Evolutionary conservation across 2,797 vertebrate species (phyloP), one percentile per base, ranked within the genome.

Genomic region (Acanthiza pusilla): DNA sequence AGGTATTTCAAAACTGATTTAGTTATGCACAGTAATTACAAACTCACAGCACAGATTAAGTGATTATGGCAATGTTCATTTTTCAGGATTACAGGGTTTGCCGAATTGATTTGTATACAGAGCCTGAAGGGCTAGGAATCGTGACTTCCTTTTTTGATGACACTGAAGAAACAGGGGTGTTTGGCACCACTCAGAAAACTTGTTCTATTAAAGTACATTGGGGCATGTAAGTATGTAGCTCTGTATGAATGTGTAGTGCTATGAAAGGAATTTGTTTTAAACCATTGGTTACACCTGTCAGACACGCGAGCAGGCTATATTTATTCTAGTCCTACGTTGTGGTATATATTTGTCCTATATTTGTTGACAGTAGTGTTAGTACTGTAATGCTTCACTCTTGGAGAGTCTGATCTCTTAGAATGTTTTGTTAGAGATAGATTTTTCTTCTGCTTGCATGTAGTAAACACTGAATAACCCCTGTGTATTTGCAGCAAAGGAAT

Each of bases 191-290:
- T 25, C 98, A 98, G 94, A 98, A 98, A 94, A 99, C 99, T 4
- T 98, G 98, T 89, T 99, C 99, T 83, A 98, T 99, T 86, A 99
- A 98, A 97, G 99, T 99, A 62, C 98, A 99, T 70, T 98, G 99
- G 96, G 99, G 99, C 98, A 98, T 97, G 99, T 99, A 98, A 99
- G 99, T 98, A 93, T 91, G 6, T 85, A 29, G 61, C 76, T 95
- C 38, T 93, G 47, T 71, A 19, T 84, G 60, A 85, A 48, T 7
- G 22, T 81, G n/a, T 60, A 21, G 62, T 86, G 71, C 65, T 78
- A 82, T 91, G 82, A 79, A 88, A 71, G 65, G 72, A 88, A 88
- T 95, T 93, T 68, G 62, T 16, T 94, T 63, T 47, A 93, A 96
- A 67, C 58, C 60, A 66, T 62, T 86, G 67, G 63, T 90, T 92